phyloP scores from a whole-genome alignment of 2,797 vertebrate species.

The Pitangus sulphuratus region DNA sequence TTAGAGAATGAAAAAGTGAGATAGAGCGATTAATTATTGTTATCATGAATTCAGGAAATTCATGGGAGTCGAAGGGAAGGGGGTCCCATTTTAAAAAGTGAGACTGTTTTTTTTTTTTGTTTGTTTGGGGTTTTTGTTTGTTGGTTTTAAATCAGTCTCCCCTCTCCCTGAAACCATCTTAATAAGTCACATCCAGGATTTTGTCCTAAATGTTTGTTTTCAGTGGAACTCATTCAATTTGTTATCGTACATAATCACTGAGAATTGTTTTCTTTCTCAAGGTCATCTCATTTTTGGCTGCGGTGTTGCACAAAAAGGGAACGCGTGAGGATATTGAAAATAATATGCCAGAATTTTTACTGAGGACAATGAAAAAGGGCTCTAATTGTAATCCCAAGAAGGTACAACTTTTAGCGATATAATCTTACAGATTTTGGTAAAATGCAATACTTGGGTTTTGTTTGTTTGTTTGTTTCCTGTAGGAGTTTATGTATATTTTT shows the following conservation, averaged over 20 bases:
- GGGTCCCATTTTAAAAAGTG: not conserved
- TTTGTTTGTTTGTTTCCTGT: not conserved
- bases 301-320: constrained; percentile 90
- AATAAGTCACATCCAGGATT: not conserved
- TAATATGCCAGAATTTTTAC: constrained; percentile 92
- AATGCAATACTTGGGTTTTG: not conserved
- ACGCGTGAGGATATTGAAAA: constrained; percentile 91
- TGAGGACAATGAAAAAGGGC: constrained; percentile 80
- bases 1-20: not conserved
- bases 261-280: constrained; percentile 56
- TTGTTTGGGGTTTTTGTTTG: not conserved
- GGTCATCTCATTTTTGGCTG: constrained; percentile 95
- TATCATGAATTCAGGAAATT: not conserved
- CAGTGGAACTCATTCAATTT: not conserved
- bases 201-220: not conserved
- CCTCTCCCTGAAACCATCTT: not conserved
- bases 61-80: not conserved
- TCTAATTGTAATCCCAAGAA: constrained; percentile 75
- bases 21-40: not conserved
- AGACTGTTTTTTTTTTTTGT: not conserved
- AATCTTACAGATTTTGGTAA: not conserved
- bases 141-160: not conserved
- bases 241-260: not conserved
- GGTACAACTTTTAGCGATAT: constrained; percentile 72
- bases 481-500: not conserved